Percentiles rank a stretch among this genome's conserved stretches.
Conservation (phyloP, 2,113 vertebrate genomes). For the Malurus cyaneus region DNA sequence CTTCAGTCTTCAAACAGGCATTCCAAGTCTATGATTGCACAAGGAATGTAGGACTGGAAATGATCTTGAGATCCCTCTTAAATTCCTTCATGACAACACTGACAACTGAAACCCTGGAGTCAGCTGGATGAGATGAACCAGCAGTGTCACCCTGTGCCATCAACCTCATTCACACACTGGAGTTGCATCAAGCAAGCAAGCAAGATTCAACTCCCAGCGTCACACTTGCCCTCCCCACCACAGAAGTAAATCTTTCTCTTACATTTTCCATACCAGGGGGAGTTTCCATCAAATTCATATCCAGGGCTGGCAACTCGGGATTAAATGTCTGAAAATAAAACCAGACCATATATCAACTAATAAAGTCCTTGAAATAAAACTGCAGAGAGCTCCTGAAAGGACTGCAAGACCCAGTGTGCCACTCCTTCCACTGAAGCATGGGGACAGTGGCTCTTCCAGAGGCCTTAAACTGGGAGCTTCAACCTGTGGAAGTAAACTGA, state of each 20-base stretch:
- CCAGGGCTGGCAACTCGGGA: constrained; percentile 58
- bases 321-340: constrained; percentile 52
- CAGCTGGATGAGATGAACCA: not conserved
- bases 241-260: not conserved
- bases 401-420: not conserved
- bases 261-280: constrained; percentile 50
- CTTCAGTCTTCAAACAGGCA: not conserved
- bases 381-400: not conserved
- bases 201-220: not conserved
- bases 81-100: not conserved
- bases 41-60: not conserved
- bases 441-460: not conserved
- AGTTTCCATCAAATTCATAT: constrained; percentile 33
- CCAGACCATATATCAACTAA: not conserved
- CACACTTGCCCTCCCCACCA: not conserved
- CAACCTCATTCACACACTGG: not conserved
- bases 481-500: not conserved
- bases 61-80: not conserved
- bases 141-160: not conserved
- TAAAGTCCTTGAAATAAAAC: not conserved
- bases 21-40: not conserved
- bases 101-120: not conserved
- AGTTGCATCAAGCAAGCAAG: not conserved
- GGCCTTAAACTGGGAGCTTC: not conserved
- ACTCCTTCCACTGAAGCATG: not conserved